These are phyloP conservation scores for Heterotilapia buettikoferi DNA, from an alignment of 2,113 vertebrate species.

Conservation along the genomic window DNA sequence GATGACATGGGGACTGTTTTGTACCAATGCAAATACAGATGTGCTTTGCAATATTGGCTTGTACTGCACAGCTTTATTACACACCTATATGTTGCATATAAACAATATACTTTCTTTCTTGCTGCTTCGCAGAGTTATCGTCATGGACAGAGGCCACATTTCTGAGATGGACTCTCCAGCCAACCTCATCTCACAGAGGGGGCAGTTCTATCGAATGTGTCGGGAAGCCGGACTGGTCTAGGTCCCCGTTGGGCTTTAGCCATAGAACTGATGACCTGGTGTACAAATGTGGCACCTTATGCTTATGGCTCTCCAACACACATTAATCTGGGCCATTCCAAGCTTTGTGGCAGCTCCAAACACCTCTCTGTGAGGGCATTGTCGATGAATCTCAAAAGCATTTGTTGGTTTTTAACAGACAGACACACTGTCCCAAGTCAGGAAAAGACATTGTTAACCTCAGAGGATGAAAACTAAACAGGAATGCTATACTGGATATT, in stretches of 20 bases:
- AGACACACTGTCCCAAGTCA: slow-evolving; percentile 11
- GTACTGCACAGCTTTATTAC: background rate
- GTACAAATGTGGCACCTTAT: slow-evolving; percentile 27
- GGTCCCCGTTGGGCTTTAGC: background rate
- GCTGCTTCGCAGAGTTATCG: slow-evolving; percentile 79
- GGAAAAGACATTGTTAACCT: slow-evolving; percentile 31
- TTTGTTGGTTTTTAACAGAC: slow-evolving; percentile 16
- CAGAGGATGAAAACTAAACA: slow-evolving; percentile 17
- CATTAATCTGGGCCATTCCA: slow-evolving; percentile 23
- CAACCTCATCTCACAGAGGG: slow-evolving; percentile 80
- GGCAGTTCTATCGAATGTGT: slow-evolving; percentile 87
- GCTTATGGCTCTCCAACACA: slow-evolving; percentile 29
- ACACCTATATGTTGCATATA: background rate
- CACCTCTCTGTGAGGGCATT: slow-evolving; percentile 29
- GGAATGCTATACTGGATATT: slow-evolving; percentile 20
- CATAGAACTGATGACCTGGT: background rate
- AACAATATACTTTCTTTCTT: background rate
- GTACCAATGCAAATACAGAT: background rate
- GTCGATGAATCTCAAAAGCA: slow-evolving; percentile 40
- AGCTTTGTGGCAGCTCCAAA: slow-evolving; percentile 55
- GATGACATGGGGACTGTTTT: background rate
- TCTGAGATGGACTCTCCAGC: slow-evolving; percentile 84
- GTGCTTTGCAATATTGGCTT: background rate
- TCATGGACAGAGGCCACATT: slow-evolving; percentile 86
- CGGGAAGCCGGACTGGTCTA: slow-evolving; percentile 84